phyloP scores from a whole-genome alignment of 2,888 invertebrate species.

The Zaprionus obscuricornis region DNA sequence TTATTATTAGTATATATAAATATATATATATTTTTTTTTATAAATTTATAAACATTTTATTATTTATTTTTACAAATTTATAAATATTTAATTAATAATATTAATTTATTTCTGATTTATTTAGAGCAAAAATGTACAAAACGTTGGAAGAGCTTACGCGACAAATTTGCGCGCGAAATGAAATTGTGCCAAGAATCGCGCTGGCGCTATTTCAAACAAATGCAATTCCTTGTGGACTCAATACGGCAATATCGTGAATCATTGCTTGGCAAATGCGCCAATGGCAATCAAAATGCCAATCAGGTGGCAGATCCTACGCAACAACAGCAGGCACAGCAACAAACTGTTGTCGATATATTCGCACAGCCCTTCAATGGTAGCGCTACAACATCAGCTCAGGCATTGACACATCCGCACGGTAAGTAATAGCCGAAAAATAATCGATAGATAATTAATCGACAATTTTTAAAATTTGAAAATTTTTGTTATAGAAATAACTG shows the following conservation, averaged over 20 bases:
- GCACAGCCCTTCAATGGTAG: slow-evolving; percentile 80
- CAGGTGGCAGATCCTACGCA: slow-evolving; percentile 79
- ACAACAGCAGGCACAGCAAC: slow-evolving; percentile 79
- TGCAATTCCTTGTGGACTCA: slow-evolving; percentile 81
- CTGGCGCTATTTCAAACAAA: slow-evolving; percentile 81
- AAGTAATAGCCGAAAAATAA: slow-evolving; percentile 16
- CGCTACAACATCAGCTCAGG: slow-evolving; percentile 78
- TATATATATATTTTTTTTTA: too few relatives aligned
- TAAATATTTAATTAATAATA: not conserved
- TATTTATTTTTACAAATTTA: too few relatives aligned
- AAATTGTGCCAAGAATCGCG: slow-evolving; percentile 81
- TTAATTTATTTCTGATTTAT: slow-evolving; percentile 7
- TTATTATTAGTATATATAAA: too few relatives aligned
- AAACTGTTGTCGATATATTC: slow-evolving; percentile 79
- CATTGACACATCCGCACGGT: slow-evolving; percentile 81
- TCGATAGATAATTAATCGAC: too few relatives aligned
- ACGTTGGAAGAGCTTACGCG: slow-evolving; percentile 80
- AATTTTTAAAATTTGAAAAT: too few relatives aligned
- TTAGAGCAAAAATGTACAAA: slow-evolving; percentile 81
- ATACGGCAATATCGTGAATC: slow-evolving; percentile 81
- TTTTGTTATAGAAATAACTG: slow-evolving; percentile 75
- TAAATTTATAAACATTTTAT: too few relatives aligned
- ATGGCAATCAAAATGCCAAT: slow-evolving; percentile 66
- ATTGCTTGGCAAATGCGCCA: slow-evolving; percentile 77
- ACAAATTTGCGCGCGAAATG: slow-evolving; percentile 82